These are phyloP conservation scores for Battus philenor DNA, from an alignment of 1,140 invertebrate species.

Conservation along the genomic window DNA sequence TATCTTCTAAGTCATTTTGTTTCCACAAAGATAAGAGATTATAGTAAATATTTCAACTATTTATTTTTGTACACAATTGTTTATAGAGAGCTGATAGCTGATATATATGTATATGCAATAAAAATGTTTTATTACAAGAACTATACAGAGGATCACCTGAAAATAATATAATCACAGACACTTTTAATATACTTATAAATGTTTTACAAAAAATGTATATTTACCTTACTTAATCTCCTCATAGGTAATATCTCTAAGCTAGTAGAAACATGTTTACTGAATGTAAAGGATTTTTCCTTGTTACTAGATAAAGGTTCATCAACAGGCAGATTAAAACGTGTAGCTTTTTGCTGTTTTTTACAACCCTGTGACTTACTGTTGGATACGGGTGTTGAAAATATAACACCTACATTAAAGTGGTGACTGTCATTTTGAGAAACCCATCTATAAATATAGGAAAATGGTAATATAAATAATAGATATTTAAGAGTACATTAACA, in stretches of 20 bases:
- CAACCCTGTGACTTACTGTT: conserved; percentile 73
- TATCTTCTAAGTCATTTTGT: too few species aligned
- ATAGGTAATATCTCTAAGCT: conserved; percentile 67
- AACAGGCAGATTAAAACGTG: conserved; percentile 78
- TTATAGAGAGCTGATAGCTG: too few species aligned
- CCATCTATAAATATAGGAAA: conserved; percentile 48
- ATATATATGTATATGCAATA: too few species aligned
- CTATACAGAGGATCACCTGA: too few species aligned
- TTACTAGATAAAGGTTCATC: conserved; percentile 68
- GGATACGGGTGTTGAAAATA: conserved; percentile 86
- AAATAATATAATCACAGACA: too few species aligned
- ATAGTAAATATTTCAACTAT: too few species aligned
- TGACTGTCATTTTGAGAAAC: conserved; percentile 71
- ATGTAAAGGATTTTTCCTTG: conserved; percentile 47
- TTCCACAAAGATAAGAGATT: too few species aligned
- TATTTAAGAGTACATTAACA: not conserved
- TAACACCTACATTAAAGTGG: conserved; percentile 77
- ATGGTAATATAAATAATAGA: conserved; percentile 9
- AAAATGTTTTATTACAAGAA: too few species aligned
- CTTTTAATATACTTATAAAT: too few species aligned
- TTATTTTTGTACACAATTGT: too few species aligned
- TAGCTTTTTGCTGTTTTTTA: conserved; percentile 75
- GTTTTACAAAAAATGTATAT: too few species aligned
- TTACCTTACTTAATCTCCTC: conserved; percentile 63
- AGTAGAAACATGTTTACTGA: conserved; percentile 62